Conservation (phyloP, 2,113 vertebrate species). For the Heterochromis multidens region DNA sequence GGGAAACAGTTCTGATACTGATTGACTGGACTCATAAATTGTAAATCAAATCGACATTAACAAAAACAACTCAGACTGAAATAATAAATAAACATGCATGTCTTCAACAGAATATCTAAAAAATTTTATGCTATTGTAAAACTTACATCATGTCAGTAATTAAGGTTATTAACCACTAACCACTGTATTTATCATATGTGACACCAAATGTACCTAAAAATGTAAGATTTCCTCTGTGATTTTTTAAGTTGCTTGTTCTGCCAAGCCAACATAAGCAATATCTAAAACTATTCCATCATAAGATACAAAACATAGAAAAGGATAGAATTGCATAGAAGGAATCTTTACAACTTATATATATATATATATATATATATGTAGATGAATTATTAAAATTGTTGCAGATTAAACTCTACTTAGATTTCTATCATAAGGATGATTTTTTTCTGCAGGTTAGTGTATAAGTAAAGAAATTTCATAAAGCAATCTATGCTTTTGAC, state of each 20-base stretch:
- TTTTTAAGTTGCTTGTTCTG: not conserved
- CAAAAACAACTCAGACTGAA: not conserved
- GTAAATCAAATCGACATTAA: not conserved
- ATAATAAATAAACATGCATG: not conserved
- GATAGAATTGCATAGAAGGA: too few species aligned
- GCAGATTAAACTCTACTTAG: rapidly evolving
- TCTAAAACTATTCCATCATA: not conserved
- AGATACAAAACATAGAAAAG: too few species aligned
- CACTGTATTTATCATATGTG: not conserved
- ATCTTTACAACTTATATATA: too few species aligned
- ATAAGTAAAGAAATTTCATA: not conserved
- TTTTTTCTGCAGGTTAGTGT: not conserved
- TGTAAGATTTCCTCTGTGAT: not conserved
- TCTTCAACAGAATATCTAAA: not conserved
- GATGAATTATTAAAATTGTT: not conserved
- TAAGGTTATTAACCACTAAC: not conserved
- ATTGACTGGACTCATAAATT: not conserved
- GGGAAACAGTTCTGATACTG: not conserved
- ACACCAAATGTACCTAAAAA: not conserved
- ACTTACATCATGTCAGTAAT: not conserved
- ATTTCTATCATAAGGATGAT: rapidly evolving
- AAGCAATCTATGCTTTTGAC: not conserved
- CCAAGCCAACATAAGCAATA: rapidly evolving
- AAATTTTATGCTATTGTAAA: rapidly evolving
- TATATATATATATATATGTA: too few species aligned